Conservation (phyloP, 2,888 invertebrate genomes). For the Fragum fragum region DNA sequence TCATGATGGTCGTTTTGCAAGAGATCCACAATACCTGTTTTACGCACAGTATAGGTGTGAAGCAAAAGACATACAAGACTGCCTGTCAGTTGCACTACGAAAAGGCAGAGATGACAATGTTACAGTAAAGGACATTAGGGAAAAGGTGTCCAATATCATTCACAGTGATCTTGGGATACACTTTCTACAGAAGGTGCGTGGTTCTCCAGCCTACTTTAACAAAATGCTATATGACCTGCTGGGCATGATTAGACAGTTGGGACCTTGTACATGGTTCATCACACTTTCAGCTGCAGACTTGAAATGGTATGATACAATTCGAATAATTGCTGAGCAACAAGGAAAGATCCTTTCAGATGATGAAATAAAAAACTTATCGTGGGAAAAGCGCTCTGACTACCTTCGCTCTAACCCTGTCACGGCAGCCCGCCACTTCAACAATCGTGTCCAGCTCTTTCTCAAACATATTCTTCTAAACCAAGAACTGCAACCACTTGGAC, state of each 20-base stretch:
- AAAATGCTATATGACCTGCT: conserved; percentile 65
- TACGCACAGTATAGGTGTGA: conserved; percentile 58
- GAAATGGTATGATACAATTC: conserved; percentile 72
- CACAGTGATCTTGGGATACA: conserved; percentile 55
- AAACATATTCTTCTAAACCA: conserved; percentile 50
- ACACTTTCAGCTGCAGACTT: conserved; percentile 73
- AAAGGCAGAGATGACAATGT: conserved; percentile 42
- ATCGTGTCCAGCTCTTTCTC: conserved; percentile 59
- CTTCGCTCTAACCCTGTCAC: conserved; percentile 71
- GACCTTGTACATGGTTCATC: conserved; percentile 71
- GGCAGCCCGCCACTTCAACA: conserved; percentile 70
- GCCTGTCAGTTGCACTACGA: conserved; percentile 26
- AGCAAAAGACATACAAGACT: conserved; percentile 57
- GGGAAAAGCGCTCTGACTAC: conserved; percentile 56
- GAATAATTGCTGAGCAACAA: conserved; percentile 60
- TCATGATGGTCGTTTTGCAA: conserved; percentile 57
- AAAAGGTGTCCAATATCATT: conserved; percentile 36
- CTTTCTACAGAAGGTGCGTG: conserved; percentile 64
- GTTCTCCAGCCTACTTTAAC: conserved; percentile 69
- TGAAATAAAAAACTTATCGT: conserved; percentile 46
- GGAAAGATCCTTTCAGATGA: conserved; percentile 38
- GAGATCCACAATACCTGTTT: conserved; percentile 63
- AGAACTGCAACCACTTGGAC: conserved; percentile 61
- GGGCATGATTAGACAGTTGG: conserved; percentile 75
- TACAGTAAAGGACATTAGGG: conserved; percentile 51